These are phyloP conservation scores for Chrysolina americana DNA, from an alignment of 2,888 invertebrate genomes.

Conservation along the genomic window DNA sequence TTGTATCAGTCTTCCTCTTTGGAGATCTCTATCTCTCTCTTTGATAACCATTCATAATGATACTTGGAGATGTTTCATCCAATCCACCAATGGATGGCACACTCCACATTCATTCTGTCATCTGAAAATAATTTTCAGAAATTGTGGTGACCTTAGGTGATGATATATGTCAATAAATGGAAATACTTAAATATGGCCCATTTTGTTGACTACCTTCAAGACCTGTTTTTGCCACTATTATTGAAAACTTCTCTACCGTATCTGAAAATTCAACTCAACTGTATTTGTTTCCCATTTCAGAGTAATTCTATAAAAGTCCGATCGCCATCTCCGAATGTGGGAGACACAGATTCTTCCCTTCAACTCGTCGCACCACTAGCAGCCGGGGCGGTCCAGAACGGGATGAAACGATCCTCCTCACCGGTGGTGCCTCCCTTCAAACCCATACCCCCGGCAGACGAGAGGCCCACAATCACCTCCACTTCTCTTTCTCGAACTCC, in stretches of 20 bases:
- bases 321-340: conserved; percentile 41
- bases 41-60: too few relatives aligned
- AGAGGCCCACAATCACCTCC: conserved; percentile 66
- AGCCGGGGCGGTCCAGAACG: conserved; percentile 41
- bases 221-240: background rate
- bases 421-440: conserved; percentile 81
- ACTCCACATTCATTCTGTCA: too few relatives aligned
- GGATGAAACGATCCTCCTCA: conserved; percentile 60
- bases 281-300: conserved; percentile 40
- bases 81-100: too few relatives aligned
- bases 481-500: conserved; percentile 64
- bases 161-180: background rate
- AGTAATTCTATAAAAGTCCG: conserved; percentile 53
- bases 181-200: background rate
- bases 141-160: too few relatives aligned
- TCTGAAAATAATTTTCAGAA: background rate
- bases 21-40: too few relatives aligned
- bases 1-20: too few relatives aligned
- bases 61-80: too few relatives aligned
- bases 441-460: conserved; percentile 79
- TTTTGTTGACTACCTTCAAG: background rate
- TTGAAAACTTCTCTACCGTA: background rate
- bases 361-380: conserved; percentile 47
- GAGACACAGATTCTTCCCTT: background rate
- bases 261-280: background rate